Conservation (phyloP, 2,797 vertebrate species). For the Chanos chanos region DNA sequence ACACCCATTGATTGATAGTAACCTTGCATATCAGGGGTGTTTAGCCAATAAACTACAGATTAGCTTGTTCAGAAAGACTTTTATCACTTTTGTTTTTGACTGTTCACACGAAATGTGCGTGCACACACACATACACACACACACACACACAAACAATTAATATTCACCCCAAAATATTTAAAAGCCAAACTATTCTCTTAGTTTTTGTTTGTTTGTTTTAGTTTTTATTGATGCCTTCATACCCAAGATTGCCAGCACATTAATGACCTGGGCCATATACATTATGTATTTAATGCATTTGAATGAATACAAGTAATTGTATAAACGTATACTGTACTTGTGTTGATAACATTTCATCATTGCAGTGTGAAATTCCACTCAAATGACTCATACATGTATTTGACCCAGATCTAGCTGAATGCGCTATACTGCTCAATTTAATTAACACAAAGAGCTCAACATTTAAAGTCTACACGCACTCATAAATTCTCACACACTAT, state of each 20-base stretch:
- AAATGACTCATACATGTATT: slow-evolving; percentile 4
- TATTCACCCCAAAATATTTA: background rate
- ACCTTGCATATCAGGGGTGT: background rate
- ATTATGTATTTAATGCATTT: too few species aligned
- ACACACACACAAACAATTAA: slow-evolving; percentile 5
- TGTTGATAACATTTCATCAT: too few species aligned
- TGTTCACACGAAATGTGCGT: too few species aligned
- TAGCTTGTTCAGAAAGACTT: too few species aligned
- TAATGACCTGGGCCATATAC: background rate
- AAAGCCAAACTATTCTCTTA: background rate
- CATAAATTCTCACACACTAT: too few species aligned
- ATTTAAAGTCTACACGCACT: background rate
- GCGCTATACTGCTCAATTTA: slow-evolving; percentile 12
- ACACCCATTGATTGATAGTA: slow-evolving; percentile 31
- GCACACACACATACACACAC: too few species aligned
- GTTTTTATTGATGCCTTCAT: slow-evolving; percentile 20
- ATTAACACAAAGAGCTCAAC: background rate
- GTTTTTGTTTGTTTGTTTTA: slow-evolving; percentile 8
- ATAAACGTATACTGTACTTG: too few species aligned
- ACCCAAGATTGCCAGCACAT: background rate
- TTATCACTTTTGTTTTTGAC: slow-evolving; percentile 11
- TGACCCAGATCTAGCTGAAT: slow-evolving; percentile 9
- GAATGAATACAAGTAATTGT: too few species aligned
- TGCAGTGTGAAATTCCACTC: too few species aligned
- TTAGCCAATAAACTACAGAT: too few species aligned